Conservation (phyloP, 2,888 invertebrate genomes). For the Andrena camellia region DNA sequence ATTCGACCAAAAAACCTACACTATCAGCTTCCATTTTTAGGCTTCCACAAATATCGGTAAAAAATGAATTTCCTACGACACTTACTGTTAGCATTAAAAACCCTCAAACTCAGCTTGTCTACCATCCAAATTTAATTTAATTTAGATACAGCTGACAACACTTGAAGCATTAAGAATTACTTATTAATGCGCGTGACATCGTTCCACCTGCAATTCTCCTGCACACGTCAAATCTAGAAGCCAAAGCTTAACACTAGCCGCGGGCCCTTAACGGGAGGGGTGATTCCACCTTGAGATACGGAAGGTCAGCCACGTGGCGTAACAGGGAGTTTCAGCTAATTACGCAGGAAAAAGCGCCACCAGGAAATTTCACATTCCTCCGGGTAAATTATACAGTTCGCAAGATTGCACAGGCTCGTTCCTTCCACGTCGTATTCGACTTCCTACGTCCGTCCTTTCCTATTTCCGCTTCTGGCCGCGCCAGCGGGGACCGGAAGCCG, state of each 20-base stretch:
- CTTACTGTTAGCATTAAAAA: no score
- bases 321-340: slow-evolving; percentile 61
- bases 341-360: slow-evolving; percentile 66
- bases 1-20: no score
- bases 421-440: slow-evolving; percentile 52
- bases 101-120: no score
- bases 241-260: no score
- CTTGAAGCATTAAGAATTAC: no score
- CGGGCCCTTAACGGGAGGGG: background rate
- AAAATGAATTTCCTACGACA: no score
- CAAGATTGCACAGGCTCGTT: slow-evolving; percentile 72
- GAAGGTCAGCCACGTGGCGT: slow-evolving; percentile 6
- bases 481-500: slow-evolving; percentile 62
- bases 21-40: no score
- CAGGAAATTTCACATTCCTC: slow-evolving; percentile 75
- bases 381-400: slow-evolving; percentile 73
- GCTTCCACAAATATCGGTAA: no score
- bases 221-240: background rate
- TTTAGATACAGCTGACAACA: no score
- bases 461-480: slow-evolving; percentile 45
- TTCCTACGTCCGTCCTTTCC: slow-evolving; percentile 50
- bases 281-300: background rate
- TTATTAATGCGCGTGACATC: no score
- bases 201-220: background rate
- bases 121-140: no score